Evolutionary conservation across 2,113 vertebrate species (phyloP), one percentile per base, ranked within the genome.

Genomic region (Rallus limicola): DNA sequence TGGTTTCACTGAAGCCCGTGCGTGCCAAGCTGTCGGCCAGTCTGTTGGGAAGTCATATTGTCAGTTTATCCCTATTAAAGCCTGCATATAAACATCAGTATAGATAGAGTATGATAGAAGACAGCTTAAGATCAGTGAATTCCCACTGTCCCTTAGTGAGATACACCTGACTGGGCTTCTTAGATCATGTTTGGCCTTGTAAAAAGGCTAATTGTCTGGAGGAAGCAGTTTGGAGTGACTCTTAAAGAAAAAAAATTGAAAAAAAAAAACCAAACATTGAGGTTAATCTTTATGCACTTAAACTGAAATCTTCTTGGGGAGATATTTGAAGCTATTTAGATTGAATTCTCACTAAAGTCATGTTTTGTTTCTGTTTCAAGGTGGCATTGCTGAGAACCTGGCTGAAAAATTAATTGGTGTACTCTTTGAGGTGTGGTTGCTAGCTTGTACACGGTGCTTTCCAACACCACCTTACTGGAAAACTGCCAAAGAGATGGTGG

Each of bases 381-480:
- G 99, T 92, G 99, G 99, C 40, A 99, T 99, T 96, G 99, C 99
- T 75, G 99, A 99, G 92, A 99, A 97, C 86, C 98, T 99, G 93
- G 99, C 99, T 48, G 99, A 99, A 92, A 99, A 99, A 88, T 86
- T 99, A 91, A 99, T 99, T 94, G 99, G 99, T 0, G 99, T 99
- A 95, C 98, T 99, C 84, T 99, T 99, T 95, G 99, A 99, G 97
- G 99, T 99, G 90, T 99, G 99, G 99, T 96, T 99, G 52, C 97
- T 99, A 6, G 99, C 99, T 33, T 99, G 99, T 52, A 98, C 98
- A 0, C 98, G 99, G 87, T 99, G 99, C 97, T 99, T 99, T 86
- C 99, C 99, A 60, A 99, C 99, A 12, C 99, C 99, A 17, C 99
- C 99, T 5, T 99, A 99, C 65, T 99, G 99, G 99, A 99, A 99